Evolutionary conservation across 2,888 invertebrate species (phyloP).

Genomic region (Nymphalis urticae): DNA sequence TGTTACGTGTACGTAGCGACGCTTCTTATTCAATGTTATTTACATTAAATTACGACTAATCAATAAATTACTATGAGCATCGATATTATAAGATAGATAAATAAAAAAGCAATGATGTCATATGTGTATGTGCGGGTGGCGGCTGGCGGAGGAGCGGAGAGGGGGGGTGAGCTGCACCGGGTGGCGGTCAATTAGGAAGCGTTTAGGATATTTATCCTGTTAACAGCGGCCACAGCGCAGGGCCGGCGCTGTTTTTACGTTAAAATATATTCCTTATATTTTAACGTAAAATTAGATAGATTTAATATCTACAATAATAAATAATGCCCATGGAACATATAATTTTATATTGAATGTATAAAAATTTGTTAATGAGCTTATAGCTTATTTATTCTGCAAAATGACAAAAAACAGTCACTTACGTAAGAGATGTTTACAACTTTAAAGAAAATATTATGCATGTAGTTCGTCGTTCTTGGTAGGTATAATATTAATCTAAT

Average conservation of each 20-base stretch:
- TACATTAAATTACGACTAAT: not conserved
- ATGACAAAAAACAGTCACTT: too few relatives aligned
- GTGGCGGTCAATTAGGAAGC: conserved; percentile 54
- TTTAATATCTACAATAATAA: not conserved
- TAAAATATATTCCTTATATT: not conserved
- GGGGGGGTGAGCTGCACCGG: conserved; percentile 42
- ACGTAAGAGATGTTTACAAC: too few relatives aligned
- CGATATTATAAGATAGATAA: conserved; percentile 34
- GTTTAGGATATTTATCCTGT: conserved; percentile 49
- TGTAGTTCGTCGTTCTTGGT: too few relatives aligned
- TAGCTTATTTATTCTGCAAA: too few relatives aligned
- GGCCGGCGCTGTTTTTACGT: conserved; percentile 27
- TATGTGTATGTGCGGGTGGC: conserved; percentile 31
- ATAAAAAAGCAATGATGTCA: conserved; percentile 39
- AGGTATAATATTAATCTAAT: too few relatives aligned
- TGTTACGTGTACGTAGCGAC: too few relatives aligned
- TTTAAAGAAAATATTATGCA: too few relatives aligned
- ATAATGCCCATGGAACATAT: too few relatives aligned
- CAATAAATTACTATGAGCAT: not conserved
- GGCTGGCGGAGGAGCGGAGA: conserved; percentile 25
- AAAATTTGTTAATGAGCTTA: too few relatives aligned
- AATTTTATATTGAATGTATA: too few relatives aligned
- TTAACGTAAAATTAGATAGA: too few relatives aligned
- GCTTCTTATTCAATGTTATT: not conserved
- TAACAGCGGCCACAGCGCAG: conserved; percentile 38